Evolutionary conservation across 2,797 vertebrate species (phyloP), one percentile per base, ranked within the genome.

Genomic region (Karalla daura): DNA sequence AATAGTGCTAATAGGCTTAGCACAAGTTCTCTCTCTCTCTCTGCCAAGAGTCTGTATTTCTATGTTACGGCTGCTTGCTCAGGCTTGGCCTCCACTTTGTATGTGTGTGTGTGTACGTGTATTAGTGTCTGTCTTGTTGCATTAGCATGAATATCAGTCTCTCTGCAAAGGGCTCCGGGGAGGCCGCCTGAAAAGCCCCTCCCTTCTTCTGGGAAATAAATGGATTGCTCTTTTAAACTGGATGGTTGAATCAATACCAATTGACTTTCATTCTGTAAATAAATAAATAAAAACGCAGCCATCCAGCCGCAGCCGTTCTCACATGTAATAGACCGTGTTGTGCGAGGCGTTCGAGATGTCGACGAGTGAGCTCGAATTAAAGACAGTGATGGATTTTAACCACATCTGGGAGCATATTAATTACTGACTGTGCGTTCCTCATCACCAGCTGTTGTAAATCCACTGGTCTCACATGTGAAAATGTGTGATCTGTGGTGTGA

Each of bases 1-100:
- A 88, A 81, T 81, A 76, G 74, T 61, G 73, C 66, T 90, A 88
- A 90, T 85, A 86, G 85, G 86, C 81, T 89, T 85, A 86, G 59
- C 49, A 68, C 10, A 77, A 74, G 50, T 72, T 79, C 70, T 74
- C 63, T 30, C 43, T 69, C 67, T 49, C 56, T 61, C 58, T 64
- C 63, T 52, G 39, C 20, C 18, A 12, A 51, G 56, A 41, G 46
- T 53, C 51, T 11, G 50, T 43, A 30, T 63, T 51, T 63, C 33
- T 53, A 41, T 51, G 73, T 73, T 65, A 72, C 21, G 56, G 54
- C 18, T 81, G 45, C 70, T 51, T 58, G 54, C 70, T 72, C 68
- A 39, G 61, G 55, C 69, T 51, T 23, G 23, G 70, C 55, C 52
- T 12, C 63, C 46, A 25, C 45, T 74, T 39, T 55, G 25, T 58